Base-by-base conservation (phyloP, 2,888 invertebrate genomes). In the Scrobipalpa costella region DNA sequence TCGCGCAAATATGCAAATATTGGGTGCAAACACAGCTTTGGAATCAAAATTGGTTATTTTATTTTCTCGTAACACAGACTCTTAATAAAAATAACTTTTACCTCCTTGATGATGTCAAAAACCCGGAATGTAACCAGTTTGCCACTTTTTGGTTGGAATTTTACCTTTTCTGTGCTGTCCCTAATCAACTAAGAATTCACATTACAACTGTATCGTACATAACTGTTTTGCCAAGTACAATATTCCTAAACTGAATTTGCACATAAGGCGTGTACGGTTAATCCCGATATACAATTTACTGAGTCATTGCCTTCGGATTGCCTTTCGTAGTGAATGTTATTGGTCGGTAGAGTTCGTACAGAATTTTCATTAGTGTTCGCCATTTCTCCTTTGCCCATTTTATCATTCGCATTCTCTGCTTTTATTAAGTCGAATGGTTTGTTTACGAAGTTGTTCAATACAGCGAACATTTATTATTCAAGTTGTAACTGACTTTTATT, bases 351-450 rank as follows among this genome's bases (percentile, higher is more conserved):
- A 19, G 27, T 27, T 27, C 27, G 27, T 44, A 66, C 44, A 44
- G n/a, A 13, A 63, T 66, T 64, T 52, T 66, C 64, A 66, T 64
- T 64, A 61, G 60, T 17, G 40, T 44, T 58, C 59, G 47, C 50
- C 21, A 50, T 62, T 57, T 17, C 47, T 15, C 33, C 57, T 27
- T 60, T 40, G 7, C 47, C 61, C 27, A 64, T 52, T 38, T 11
- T 33, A 33, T 49, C 33, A 13, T 17, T 33, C 13, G 9, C 34
- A 27, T 21, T 19, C 13, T 36, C 11, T 19, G 33, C 34, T 34
- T 7, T 33, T 6, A 33, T 33, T 52, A 34, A 2, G 13, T 44
- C 44, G 44, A 44, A 44, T 44, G 44, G 44, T 13, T 44, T 44
- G n/a, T 44, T 44, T n/a, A 11, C 44, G 13, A 50, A 50, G 50